Conservation (phyloP, 2,797 vertebrate species). For the Labroides dimidiatus region DNA sequence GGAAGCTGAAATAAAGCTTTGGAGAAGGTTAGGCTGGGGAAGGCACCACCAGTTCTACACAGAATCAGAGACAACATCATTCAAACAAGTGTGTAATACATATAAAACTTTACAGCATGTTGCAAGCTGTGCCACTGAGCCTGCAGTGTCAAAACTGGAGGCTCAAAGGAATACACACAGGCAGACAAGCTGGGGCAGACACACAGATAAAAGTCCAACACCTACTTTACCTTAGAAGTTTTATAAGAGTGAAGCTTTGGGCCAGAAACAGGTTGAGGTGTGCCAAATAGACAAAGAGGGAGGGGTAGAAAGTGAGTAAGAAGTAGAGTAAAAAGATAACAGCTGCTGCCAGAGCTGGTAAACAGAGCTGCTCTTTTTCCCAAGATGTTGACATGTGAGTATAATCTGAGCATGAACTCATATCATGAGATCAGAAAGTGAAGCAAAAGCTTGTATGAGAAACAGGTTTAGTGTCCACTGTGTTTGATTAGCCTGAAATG, state of each 20-base stretch:
- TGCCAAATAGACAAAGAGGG: conserved; percentile 21
- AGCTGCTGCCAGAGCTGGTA: conserved; percentile 53
- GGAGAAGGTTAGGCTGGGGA: conserved; percentile 10
- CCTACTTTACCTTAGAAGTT: conserved; percentile 59
- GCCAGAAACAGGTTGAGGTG: conserved; percentile 38
- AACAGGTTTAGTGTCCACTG: conserved; percentile 14
- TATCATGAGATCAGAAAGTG: conserved; percentile 46
- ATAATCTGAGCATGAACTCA: conserved; percentile 38
- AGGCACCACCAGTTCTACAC: conserved; percentile 55
- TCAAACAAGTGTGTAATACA: conserved; percentile 52
- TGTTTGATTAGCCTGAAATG: conserved; percentile 5
- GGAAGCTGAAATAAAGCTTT: conserved; percentile 16
- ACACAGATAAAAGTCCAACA: conserved; percentile 65
- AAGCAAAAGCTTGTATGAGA: conserved; percentile 44
- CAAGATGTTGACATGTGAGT: conserved; percentile 47
- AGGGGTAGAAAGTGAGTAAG: background rate
- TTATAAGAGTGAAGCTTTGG: conserved; percentile 44
- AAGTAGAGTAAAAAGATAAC: conserved; percentile 48
- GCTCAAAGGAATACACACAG: background rate
- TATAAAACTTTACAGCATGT: conserved; percentile 58
- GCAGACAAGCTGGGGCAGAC: conserved; percentile 67
- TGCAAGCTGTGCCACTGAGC: conserved; percentile 44
- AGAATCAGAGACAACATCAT: conserved; percentile 50
- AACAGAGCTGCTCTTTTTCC: conserved; percentile 51
- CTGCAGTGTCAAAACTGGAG: conserved; percentile 14